Evolutionary conservation across 2,113 vertebrate genomes (phyloP).

Genomic region (pig (Sus scrofa)): DNA sequence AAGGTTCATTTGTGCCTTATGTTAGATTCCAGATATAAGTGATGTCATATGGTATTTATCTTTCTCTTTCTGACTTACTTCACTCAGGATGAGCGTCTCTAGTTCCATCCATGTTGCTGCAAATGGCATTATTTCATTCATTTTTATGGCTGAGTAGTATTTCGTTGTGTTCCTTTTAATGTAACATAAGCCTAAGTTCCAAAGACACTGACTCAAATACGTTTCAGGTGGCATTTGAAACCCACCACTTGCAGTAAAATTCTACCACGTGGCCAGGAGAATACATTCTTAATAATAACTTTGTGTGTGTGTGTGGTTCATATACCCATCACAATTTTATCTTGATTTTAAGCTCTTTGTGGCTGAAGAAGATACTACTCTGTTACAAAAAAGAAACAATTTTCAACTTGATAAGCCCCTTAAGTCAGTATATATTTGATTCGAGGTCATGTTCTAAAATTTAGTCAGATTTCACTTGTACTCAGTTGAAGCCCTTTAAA

Average conservation of each 20-base stretch:
- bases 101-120: too few relatives aligned
- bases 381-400: not conserved
- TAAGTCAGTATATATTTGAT: not conserved
- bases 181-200: not conserved
- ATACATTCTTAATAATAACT: not conserved
- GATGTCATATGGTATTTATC: too few relatives aligned
- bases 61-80: too few relatives aligned
- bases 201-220: not conserved
- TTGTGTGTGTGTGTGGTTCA: not conserved
- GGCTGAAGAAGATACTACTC: not conserved
- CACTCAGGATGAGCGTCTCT: too few relatives aligned
- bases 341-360: not conserved
- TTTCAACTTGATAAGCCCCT: not conserved
- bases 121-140: too few relatives aligned
- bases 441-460: not conserved
- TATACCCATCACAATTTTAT: not conserved
- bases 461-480: not conserved
- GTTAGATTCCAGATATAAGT: too few relatives aligned
- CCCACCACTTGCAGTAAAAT: not conserved
- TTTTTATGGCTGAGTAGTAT: too few relatives aligned
- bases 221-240: not conserved
- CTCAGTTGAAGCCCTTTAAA: not conserved
- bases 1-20: too few relatives aligned
- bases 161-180: not conserved
- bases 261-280: not conserved